Evolutionary conservation across 2,797 vertebrate genomes (phyloP).

Genomic region (Megalops cyprinoides): DNA sequence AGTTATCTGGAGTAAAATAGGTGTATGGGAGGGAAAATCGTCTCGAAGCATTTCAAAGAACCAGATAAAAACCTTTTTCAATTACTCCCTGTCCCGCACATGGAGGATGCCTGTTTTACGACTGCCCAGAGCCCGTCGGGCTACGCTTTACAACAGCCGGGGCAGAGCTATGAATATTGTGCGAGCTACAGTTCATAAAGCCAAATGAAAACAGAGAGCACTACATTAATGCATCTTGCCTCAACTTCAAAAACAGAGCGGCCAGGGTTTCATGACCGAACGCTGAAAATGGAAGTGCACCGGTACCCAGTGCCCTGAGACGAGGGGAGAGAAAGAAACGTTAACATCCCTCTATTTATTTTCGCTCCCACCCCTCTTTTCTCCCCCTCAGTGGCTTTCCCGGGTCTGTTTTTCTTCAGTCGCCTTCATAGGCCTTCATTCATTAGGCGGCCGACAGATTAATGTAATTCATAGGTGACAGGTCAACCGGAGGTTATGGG

Average conservation of each 20-base stretch:
- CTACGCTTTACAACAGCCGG: not conserved
- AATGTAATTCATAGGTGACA: constrained; percentile 29
- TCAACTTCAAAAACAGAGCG: not conserved
- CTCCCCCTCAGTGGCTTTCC: not conserved
- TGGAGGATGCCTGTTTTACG: not conserved
- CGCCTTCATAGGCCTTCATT: constrained; percentile 19
- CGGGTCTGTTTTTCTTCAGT: constrained; percentile 29
- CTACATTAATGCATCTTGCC: not conserved
- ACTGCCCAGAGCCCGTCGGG: not conserved
- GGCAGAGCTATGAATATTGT: not conserved
- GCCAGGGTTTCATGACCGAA: not conserved
- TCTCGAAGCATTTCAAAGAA: not conserved
- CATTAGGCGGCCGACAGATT: constrained; percentile 22
- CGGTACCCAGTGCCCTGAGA: too few species aligned
- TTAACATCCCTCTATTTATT: not conserved
- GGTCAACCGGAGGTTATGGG: constrained; percentile 26
- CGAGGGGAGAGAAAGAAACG: not conserved
- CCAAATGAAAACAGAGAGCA: not conserved
- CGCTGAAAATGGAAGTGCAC: not conserved
- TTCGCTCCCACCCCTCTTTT: constrained; percentile 8
- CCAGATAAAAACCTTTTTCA: constrained; percentile 26
- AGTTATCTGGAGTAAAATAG: not conserved
- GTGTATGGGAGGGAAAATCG: not conserved
- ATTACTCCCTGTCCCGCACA: not conserved
- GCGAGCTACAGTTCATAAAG: not conserved